These are phyloP conservation scores for Drosophila cyrtoloma DNA, from an alignment of 2,888 invertebrate genomes.

Conservation along the genomic window DNA sequence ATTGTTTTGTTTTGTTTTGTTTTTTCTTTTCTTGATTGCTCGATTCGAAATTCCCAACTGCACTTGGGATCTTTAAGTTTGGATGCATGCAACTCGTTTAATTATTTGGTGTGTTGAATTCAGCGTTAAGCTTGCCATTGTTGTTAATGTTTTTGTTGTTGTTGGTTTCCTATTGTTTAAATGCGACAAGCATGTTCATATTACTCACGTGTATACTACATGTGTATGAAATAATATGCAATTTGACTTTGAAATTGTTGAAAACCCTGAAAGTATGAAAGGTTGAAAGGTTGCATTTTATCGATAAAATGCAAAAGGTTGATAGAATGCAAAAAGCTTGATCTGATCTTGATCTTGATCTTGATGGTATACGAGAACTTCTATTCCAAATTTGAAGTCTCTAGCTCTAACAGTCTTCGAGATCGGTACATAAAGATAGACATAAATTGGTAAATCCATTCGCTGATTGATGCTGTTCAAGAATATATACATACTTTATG, in stretches of 20 bases:
- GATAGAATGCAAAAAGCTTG: neutral
- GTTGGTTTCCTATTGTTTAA: slow-evolving; percentile 17
- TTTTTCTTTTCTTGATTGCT: neutral
- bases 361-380: neutral
- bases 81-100: neutral
- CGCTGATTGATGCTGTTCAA: neutral
- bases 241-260: neutral
- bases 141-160: neutral
- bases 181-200: slow-evolving; percentile 8
- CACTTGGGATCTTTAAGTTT: neutral
- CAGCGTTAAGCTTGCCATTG: slow-evolving; percentile 10
- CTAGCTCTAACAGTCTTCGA: neutral
- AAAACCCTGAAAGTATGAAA: neutral
- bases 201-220: neutral
- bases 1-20: neutral
- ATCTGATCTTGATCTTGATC: neutral
- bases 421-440: neutral
- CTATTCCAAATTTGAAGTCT: neutral
- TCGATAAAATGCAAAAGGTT: neutral
- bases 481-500: neutral
- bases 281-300: neutral
- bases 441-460: neutral
- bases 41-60: neutral
- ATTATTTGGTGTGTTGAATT: slow-evolving; percentile 5
- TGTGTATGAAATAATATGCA: neutral